Evolutionary conservation across 2,797 vertebrate species (phyloP), one percentile per base, ranked within the genome.

Genomic region (Phrynocephalus vlangalii): DNA sequence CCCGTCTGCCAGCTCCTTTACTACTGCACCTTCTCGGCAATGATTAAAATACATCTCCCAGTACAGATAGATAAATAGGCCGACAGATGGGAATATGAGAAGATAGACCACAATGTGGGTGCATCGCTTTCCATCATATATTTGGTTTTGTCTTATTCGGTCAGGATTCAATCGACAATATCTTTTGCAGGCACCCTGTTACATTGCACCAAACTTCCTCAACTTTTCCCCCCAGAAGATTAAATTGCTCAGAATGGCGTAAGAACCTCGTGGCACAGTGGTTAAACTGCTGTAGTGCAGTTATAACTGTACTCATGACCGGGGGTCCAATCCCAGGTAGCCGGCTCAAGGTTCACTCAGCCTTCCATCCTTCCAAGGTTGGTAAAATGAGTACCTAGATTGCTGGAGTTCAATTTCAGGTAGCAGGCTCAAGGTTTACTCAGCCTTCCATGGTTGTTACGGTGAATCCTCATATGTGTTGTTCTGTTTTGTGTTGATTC

Each of bases 121-220:
- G 26, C 24, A 73, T 26, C 0, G 73, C 52, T 70, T 44, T 24
- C 18, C 0, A 0, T 68, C 0, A 0, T 10, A 10, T 5, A n/a
- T 3, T 82, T 24, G 50, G 6, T 26, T 85, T 92, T 77, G 90
- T 28, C n/a, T 79, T 85, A 71, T 3, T 0, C 4, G 5, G 33
- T 30, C 18, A 22, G 70, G 76, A 76, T 50, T 75, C 1, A 6
- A 78, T 2, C 71, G 80, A 73, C 48, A 67, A 26, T 8, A 80
- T n/a, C 28, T 63, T 73, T 79, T 91, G 18, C 71, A 48, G 33
- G 13, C 56, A 22, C 16, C 15, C 5, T 20, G 0, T n/a, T 68
- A 20, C 8, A 30, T 52, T 79, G 73, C 66, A 5, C 2, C n/a
- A 82, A 52, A 24, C 86, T 10, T 60, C 70, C 88, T 68, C 56